phyloP scores from a whole-genome alignment of 2,113 vertebrate species.

The Oreochromis niloticus region DNA sequence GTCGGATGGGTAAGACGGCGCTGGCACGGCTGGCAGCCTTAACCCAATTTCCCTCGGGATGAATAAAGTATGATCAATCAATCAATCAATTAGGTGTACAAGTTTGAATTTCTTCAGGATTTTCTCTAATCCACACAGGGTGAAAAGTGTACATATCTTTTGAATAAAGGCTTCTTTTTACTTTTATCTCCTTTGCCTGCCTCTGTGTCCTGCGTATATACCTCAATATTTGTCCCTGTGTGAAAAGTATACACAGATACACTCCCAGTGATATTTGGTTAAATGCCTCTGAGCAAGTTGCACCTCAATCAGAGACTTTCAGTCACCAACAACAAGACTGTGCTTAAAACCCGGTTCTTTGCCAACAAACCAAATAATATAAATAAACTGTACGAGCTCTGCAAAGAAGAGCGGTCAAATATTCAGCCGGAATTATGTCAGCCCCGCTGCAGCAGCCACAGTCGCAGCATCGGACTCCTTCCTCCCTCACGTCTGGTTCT shows the following conservation, averaged over 20 bases:
- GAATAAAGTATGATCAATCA: too few relatives aligned
- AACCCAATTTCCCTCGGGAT: too few relatives aligned
- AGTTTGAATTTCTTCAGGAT: too few relatives aligned
- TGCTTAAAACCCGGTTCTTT: not conserved
- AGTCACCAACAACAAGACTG: not conserved
- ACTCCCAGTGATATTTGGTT: not conserved
- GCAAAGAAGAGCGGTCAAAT: not conserved
- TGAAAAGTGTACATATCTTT: too few relatives aligned
- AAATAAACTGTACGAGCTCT: not conserved
- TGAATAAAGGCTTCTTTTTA: not conserved
- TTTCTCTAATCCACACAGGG: too few relatives aligned
- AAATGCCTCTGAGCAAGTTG: not conserved
- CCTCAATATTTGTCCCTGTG: not conserved
- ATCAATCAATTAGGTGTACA: too few relatives aligned
- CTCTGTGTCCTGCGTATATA: rapidly evolving
- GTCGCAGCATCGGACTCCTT: too few relatives aligned
- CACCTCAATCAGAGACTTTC: not conserved
- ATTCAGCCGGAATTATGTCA: not conserved
- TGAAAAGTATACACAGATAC: not conserved
- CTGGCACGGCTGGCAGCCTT: not conserved
- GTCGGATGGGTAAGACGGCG: too few relatives aligned
- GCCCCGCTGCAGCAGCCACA: too few relatives aligned
- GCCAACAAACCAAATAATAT: not conserved
- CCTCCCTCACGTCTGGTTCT: too few relatives aligned
- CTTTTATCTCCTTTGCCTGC: not conserved